Base-by-base conservation (phyloP, 2,888 invertebrate genomes). In the Drosophila vallismaia region DNA sequence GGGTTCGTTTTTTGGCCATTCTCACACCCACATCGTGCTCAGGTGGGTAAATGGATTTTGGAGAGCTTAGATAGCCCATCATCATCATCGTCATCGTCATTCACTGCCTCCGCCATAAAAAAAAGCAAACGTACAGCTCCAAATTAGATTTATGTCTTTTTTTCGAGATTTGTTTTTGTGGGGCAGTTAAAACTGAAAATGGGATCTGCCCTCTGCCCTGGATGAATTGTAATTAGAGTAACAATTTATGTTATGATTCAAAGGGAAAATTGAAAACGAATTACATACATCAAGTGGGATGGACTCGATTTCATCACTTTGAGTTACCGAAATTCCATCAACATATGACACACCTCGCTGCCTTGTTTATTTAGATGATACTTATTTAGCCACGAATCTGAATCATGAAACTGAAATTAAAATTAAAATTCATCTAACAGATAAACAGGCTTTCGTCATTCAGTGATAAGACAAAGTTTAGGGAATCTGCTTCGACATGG, bases 11-110 rank as follows among this genome's bases (percentile, higher is more conserved):
- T 60, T 60, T 29, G 64, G 12, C 60, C 60, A 62, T 62, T 62
- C 60, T 60, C 60, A 48, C 50, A 28, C 44, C 46, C 55, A 53
- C 52, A 62, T 59, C 51, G 62, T 55, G 57, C 68, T 24, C 67
- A 76, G 88, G 86, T 79, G 88, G 79, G 77, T 82, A 85, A 82
- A 87, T 82, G 88, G 86, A 85, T 82, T 87, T 81, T 2, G 53
- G 57, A 87, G 69, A 62, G 58, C 62, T 73, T 76, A 75, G 78
- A 75, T 81, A 66, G 75, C 51, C 78, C 81, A 80, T 71, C 80
- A 70, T 59, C 71, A 71, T 57, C 84, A 58, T 59, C 42, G 48
- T 52, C 67, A 46, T 44, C 75, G 55, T 52, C 74, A 68, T 51
- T 33, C 49, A 33, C 58, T 45, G 40, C 40, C 57, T 50, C 56